These are phyloP conservation scores for Drosophila mayaguana DNA, from an alignment of 2,888 invertebrate genomes.

Conservation along the genomic window DNA sequence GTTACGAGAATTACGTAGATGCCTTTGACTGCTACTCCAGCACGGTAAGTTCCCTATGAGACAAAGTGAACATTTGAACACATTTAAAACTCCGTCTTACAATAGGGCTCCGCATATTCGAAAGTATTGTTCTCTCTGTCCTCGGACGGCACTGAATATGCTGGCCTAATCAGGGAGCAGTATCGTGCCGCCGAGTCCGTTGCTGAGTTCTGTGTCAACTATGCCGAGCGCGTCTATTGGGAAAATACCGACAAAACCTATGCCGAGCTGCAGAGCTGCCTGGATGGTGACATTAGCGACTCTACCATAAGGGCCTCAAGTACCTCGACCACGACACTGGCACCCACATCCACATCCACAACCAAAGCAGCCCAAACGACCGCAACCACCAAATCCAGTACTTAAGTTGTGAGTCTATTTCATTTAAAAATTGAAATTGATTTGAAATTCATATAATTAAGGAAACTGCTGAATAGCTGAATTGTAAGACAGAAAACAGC, in stretches of 20 bases:
- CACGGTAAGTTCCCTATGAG: slow-evolving; percentile 22
- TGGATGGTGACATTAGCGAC: slow-evolving; percentile 14
- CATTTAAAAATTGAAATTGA: background rate
- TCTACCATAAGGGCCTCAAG: background rate
- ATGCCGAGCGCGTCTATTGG: slow-evolving; percentile 22
- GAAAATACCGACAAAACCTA: slow-evolving; percentile 1
- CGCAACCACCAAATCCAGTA: background rate
- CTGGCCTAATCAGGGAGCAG: background rate
- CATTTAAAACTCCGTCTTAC: background rate
- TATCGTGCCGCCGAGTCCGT: background rate
- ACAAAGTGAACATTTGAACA: background rate
- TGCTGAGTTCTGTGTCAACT: slow-evolving; percentile 16
- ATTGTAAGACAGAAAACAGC: background rate
- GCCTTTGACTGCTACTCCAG: slow-evolving; percentile 38
- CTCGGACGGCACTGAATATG: background rate
- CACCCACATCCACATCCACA: fast-evolving
- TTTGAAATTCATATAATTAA: background rate
- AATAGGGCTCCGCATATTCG: slow-evolving; percentile 24
- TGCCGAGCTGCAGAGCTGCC: slow-evolving; percentile 20
- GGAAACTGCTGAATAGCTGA: too few species aligned
- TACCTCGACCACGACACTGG: background rate
- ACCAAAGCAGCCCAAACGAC: background rate
- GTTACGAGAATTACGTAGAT: background rate
- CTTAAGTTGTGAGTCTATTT: background rate
- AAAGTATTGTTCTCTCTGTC: slow-evolving; percentile 16